Evolutionary conservation across 2,888 invertebrate species (phyloP), one percentile per base, ranked within the genome.

Genomic region (Lepidocyrtoides sp.): DNA sequence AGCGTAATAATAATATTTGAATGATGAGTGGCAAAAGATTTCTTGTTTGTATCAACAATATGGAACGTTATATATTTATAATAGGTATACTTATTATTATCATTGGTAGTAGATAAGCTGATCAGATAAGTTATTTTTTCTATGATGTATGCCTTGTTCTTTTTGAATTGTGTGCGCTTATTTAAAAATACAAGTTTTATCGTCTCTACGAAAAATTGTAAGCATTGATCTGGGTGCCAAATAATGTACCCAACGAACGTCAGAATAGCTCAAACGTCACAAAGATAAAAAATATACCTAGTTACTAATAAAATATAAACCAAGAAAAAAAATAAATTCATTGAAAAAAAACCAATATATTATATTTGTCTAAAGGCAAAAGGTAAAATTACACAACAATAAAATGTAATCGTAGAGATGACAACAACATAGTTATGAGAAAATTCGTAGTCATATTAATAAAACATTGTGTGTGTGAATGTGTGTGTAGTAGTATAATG

Each of bases 21-120:
- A 41, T 17, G 41, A 26, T 20, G 32, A 44, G 85, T 91, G 91
- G 69, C 91, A 91, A 82, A 69, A 83, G 84, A 51, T 90, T 83
- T 90, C 51, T 77, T 26, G 57, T 29, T 66, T 4, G 26, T 36
- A 26, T 75, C 75, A 75, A 75, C 75, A 75, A 75, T 26, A 75
- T 51, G 48, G 75, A 75, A 29, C 75, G 51, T 75, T 75, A 10
- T 72, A 17, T 14, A 17, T 32, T 20, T 7, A 17, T 26, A 26
- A 63, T 36, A 14, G 17, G 26, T 17, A 69, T 69, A 41, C 69
- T 29, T 32, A 63, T 63, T 63, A 48, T 48, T 48, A 48, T 48
- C 44, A 48, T 48, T 48, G 44, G 44, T 48, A 48, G 44, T 14
- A 48, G 44, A n/a, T 54, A 54, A 54, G 54, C n/a, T 17, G 54